Base-by-base conservation (phyloP, 2,888 invertebrate species). In the Aspidapion aeneum region DNA sequence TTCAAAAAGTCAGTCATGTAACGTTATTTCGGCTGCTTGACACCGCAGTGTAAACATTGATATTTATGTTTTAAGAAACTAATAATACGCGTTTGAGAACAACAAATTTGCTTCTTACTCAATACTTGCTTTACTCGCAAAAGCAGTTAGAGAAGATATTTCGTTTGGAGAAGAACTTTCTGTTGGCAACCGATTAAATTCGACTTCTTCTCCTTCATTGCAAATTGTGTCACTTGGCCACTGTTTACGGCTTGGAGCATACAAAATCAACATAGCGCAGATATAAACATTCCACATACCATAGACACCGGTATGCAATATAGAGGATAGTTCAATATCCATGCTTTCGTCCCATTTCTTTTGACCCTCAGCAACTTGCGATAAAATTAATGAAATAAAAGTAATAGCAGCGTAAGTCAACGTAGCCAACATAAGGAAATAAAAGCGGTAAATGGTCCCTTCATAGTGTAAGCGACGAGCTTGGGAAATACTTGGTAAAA, bases 281-380 rank as follows among this genome's bases (percentile, higher is more conserved):
- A 97, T 98, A 79, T 99, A 99, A 74, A 99, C 90, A 79, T 99
- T 99, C 98, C 99, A 99, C 98, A 99, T 98, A 62, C 98, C 98
- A 80, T 98, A 98, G 9, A 98, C 96, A 1, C 98, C 98, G 18
- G 98, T 98, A 73, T 97, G 93, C 79, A 99, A 94, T 60, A n/a
- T n/a, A n/a, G n/a, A n/a, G n/a, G n/a, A n/a, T n/a, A n/a, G n/a
- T n/a, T n/a, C n/a, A n/a, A n/a, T n/a, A n/a, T n/a, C n/a, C n/a
- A n/a, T n/a, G n/a, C n/a, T n/a, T 35, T 96, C 96, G 72, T 95
- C 94, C 96, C 95, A 96, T 77, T 96, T 96, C 91, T 95, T 96
- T 69, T 93, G 91, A 0, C 94, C 95, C 79, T 97, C 96, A 17
- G 93, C 92, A 73, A 87, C 85, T 83, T 98, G 97, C 83, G 95